Conservation (phyloP, 2,888 invertebrate genomes). For the Tinea pellionella region DNA sequence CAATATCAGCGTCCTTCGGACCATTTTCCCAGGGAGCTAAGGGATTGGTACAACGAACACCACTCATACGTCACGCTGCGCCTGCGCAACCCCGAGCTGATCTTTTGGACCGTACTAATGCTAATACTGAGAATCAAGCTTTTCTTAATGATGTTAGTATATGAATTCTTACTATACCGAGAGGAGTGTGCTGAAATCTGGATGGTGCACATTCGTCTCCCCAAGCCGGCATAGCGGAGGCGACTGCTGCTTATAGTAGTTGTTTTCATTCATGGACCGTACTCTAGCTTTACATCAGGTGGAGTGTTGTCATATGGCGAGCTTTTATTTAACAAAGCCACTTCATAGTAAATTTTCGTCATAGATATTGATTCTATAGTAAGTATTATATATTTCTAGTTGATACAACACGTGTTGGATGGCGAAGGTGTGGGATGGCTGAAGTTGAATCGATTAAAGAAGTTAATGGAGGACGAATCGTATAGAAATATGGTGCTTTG, state of each 20-base stretch:
- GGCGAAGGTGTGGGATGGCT: constrained; percentile 98
- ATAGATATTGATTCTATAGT: no score
- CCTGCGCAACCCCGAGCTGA: constrained; percentile 74
- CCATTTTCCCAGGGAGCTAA: constrained; percentile 83
- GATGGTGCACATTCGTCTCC: no score
- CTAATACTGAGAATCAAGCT: constrained; percentile 91
- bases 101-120: constrained; percentile 77
- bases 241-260: no score
- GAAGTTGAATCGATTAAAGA: constrained; percentile 90
- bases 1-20: constrained; percentile 73
- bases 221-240: no score
- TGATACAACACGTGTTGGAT: constrained; percentile 84
- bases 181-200: no score
- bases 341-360: no score
- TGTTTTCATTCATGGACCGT: no score
- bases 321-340: no score
- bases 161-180: no score
- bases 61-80: constrained; percentile 85
- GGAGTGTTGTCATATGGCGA: no score
- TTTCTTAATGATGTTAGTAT: constrained; percentile 89
- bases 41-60: constrained; percentile 89
- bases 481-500: constrained; percentile 96
- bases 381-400: constrained; percentile 42
- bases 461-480: constrained; percentile 98
- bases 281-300: no score